These are phyloP conservation scores for Morone chrysops DNA, from an alignment of 2,113 vertebrate genomes.

Conservation along the genomic window DNA sequence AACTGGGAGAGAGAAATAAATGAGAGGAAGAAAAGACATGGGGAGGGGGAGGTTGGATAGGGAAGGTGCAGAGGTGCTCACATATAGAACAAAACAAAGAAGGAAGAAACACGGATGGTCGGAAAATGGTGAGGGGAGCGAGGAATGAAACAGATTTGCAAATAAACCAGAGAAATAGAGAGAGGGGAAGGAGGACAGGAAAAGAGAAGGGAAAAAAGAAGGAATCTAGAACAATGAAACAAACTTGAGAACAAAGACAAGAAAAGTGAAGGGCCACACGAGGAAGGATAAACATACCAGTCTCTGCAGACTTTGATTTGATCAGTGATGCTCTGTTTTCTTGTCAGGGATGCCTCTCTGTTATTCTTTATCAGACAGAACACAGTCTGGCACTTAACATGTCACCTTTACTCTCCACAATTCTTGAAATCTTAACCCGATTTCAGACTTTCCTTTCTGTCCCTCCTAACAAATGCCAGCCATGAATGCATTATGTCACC, in stretches of 20 bases:
- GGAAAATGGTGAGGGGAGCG: not conserved
- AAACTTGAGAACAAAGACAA: not conserved
- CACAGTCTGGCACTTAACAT: not conserved
- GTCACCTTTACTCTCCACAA: not conserved
- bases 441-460: not conserved
- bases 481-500: not conserved
- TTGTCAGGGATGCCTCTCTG: not conserved
- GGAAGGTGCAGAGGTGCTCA: not conserved
- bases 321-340: not conserved
- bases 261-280: not conserved
- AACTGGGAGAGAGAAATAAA: conserved; percentile 19
- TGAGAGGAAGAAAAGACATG: conserved; percentile 3
- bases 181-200: not conserved
- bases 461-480: not conserved
- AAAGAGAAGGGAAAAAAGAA: not conserved
- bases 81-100: not conserved
- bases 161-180: not conserved
- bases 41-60: not conserved
- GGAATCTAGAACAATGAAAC: not conserved
- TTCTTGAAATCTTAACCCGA: not conserved
- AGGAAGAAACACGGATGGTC: not conserved
- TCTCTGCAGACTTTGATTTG: conserved; percentile 1
- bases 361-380: not conserved
- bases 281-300: no score
- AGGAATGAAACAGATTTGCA: not conserved